Percentiles rank a stretch among this genome's conserved stretches.
These are phyloP conservation scores for Acronicta psi DNA, from an alignment of 2,888 invertebrate genomes.

Conservation along the genomic window DNA sequence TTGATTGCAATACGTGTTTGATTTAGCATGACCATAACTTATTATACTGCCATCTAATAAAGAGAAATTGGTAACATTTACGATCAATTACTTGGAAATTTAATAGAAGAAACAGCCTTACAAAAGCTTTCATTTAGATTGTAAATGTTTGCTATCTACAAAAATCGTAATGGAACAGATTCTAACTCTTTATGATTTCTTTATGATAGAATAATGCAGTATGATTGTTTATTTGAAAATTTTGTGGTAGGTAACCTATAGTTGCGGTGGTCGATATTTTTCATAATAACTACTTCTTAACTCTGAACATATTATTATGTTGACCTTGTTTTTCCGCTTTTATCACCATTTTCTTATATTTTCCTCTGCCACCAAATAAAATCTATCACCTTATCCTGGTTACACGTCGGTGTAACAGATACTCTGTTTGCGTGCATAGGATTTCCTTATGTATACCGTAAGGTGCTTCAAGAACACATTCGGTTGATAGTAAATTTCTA, in stretches of 20 bases:
- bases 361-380: too few species aligned
- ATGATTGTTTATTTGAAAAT: too few species aligned
- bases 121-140: background rate
- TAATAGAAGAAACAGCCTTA: constrained; percentile 10
- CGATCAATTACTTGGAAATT: constrained; percentile 36
- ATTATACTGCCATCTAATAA: constrained; percentile 39
- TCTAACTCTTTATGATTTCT: too few species aligned
- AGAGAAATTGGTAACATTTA: constrained; percentile 38
- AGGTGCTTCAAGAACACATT: constrained; percentile 55
- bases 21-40: constrained; percentile 42
- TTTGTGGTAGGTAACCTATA: too few species aligned
- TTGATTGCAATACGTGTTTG: constrained; percentile 48
- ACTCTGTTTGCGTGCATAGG: constrained; percentile 52
- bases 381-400: background rate
- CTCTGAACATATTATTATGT: too few species aligned
- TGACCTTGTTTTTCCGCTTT: too few species aligned
- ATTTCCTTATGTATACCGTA: constrained; percentile 53
- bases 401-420: constrained; percentile 37
- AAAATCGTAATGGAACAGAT: too few species aligned
- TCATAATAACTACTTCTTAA: too few species aligned
- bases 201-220: too few species aligned
- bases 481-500: constrained; percentile 53
- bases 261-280: too few species aligned
- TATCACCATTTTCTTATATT: too few species aligned
- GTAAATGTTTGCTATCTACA: constrained; percentile 2